Base-by-base conservation (phyloP, 2,797 vertebrate genomes). In the Alcedo quadribrachys region DNA sequence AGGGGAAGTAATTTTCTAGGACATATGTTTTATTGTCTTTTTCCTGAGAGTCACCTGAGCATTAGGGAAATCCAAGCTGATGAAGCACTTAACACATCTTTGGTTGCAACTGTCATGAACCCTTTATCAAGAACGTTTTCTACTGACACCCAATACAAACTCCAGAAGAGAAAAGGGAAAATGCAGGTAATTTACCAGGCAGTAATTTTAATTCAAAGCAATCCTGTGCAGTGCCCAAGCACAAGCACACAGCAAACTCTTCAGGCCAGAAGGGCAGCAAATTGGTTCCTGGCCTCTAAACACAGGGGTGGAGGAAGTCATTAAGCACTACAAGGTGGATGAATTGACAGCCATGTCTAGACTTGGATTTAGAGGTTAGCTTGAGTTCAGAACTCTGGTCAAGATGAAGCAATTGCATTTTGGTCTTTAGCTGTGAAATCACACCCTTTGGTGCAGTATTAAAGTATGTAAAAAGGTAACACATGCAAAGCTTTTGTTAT, bases 291-390 rank as follows among this genome's bases (percentile, higher is more conserved):
- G 54, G 58, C n/a, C 42, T 89, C 68, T 33, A 51, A 84, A 62
- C 4, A 25, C 1, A 75, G 62, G 66, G 5, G 45, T 48, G 30
- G 46, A 86, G 66, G 94, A 96, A 93, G 83, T 91, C 46, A 89
- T 93, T 85, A 94, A 86, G 81, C 71, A 86, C 69, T 45, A 48
- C 22, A 81, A 71, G 61, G 83, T 88, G 62, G 51, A 74, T 24
- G 65, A 89, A 88, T 0, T 77, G 90, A 87, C 66, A 92, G 85
- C 40, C 66, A 46, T 3, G 85, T 92, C 91, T 95, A 93, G 93
- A 96, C 94, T 78, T 60, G 84, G 95, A 94, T 96, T 96, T 95
- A 94, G 86, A 93, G 88, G 86, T 94, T 87, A 95, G 54, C 71
- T 80, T 19, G 35, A 93, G 93, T 94, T 96, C 96, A 95, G 21